Evolutionary conservation across 2,888 invertebrate species (phyloP).

Genomic region (Epinotia nisella): DNA sequence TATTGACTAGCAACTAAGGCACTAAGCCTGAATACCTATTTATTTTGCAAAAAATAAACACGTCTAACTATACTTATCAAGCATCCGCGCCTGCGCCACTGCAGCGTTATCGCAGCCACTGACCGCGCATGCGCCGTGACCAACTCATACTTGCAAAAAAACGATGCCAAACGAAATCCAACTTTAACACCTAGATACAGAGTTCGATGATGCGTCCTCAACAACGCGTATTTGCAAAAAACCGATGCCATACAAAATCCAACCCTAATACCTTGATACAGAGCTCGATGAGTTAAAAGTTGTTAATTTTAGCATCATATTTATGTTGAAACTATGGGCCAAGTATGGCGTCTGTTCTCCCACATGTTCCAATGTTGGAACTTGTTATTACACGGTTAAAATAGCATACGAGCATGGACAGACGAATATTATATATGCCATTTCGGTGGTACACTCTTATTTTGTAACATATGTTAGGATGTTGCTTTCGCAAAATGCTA

Average conservation of each 20-base stretch:
- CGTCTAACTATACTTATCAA: conserved; percentile 27
- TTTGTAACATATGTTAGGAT: not conserved
- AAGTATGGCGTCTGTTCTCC: conserved; percentile 30
- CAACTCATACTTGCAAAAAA: conserved; percentile 33
- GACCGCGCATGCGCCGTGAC: conserved; percentile 42
- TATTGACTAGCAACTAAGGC: no score
- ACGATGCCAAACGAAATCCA: conserved; percentile 18
- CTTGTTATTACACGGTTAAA: not conserved
- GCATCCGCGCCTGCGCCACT: conserved; percentile 33
- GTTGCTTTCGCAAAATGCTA: not conserved
- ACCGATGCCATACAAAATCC: conserved; percentile 23
- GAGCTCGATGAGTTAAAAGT: conserved; percentile 3
- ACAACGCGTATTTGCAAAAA: not conserved
- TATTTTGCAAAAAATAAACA: not conserved
- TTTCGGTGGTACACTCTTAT: not conserved
- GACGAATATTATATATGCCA: not conserved
- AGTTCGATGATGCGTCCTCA: not conserved
- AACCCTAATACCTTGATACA: not conserved
- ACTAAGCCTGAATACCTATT: not conserved
- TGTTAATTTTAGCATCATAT: conserved; percentile 40
- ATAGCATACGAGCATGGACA: not conserved
- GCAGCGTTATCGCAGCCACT: conserved; percentile 41
- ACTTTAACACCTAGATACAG: conserved; percentile 3
- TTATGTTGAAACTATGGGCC: conserved; percentile 34
- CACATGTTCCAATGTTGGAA: conserved; percentile 41